Evolutionary conservation across 2,797 vertebrate species (phyloP).

Genomic region (Phrynocephalus vlangalii): DNA sequence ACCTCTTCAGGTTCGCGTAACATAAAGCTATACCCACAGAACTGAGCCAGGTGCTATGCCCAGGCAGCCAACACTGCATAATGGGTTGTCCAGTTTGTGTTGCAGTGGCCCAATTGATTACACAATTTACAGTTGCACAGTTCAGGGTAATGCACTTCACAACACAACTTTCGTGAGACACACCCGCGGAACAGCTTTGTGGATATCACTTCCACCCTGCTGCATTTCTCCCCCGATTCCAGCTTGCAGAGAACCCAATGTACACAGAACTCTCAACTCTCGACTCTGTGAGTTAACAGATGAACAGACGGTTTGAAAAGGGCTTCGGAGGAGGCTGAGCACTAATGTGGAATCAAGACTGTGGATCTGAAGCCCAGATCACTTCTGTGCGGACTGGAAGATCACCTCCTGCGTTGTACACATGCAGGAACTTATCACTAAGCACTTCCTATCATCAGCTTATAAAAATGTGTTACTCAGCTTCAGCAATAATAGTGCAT

Average conservation of each 20-base stretch:
- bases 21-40: no score
- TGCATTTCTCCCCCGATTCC: not conserved
- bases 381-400: not conserved
- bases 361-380: not conserved
- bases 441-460: conserved; percentile 64
- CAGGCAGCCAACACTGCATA: no score
- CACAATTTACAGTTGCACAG: no score
- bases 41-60: no score
- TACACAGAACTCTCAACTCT: not conserved
- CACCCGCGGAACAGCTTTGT: no score
- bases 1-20: no score
- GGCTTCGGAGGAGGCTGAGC: not conserved
- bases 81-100: no score
- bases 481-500: conserved; percentile 61
- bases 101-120: no score
- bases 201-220: no score
- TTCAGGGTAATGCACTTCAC: no score
- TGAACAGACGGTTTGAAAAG: not conserved
- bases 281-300: not conserved
- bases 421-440: conserved; percentile 67
- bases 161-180: no score
- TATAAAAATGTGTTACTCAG: conserved; percentile 54
- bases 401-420: conserved; percentile 42
- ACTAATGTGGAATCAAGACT: not conserved
- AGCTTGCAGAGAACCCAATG: not conserved